These are phyloP conservation scores for Sinohyriopsis cumingii DNA, from an alignment of 2,888 invertebrate species.

Conservation along the genomic window DNA sequence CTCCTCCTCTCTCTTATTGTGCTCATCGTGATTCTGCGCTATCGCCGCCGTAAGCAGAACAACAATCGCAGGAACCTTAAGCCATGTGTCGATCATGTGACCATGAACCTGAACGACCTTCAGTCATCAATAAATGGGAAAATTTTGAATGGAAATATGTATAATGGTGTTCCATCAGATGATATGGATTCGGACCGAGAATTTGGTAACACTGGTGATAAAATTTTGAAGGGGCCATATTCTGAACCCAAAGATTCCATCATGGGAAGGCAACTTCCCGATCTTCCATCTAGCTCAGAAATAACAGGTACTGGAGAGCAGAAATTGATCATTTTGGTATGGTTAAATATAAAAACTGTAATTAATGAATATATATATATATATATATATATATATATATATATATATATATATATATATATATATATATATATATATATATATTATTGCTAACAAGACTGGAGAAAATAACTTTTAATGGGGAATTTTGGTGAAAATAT, in stretches of 20 bases:
- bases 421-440: too few relatives aligned
- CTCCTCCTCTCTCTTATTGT: slow-evolving; percentile 81
- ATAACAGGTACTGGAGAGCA: slow-evolving; percentile 30
- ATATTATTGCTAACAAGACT: too few relatives aligned
- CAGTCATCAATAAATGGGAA: slow-evolving; percentile 60
- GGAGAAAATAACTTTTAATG: too few relatives aligned
- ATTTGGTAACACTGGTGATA: slow-evolving; percentile 49
- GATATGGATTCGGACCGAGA: slow-evolving; percentile 69
- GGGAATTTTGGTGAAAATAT: too few relatives aligned
- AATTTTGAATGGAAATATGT: slow-evolving; percentile 71
- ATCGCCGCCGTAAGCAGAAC: slow-evolving; percentile 61
- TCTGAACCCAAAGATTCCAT: slow-evolving; percentile 63
- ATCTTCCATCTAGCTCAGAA: slow-evolving; percentile 60
- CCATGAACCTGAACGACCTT: slow-evolving; percentile 80
- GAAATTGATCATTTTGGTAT: not conserved
- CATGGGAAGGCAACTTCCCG: slow-evolving; percentile 68
- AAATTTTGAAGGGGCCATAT: slow-evolving; percentile 49
- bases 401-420: too few relatives aligned
- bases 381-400: too few relatives aligned
- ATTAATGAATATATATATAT: not conserved
- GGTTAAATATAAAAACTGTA: too few relatives aligned
- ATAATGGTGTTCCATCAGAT: slow-evolving; percentile 70
- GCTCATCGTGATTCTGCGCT: slow-evolving; percentile 76
- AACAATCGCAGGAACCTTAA: slow-evolving; percentile 61
- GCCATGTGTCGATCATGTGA: slow-evolving; percentile 72